phyloP scores from a whole-genome alignment of 2,113 vertebrate genomes.

The Capreolus pygargus region DNA sequence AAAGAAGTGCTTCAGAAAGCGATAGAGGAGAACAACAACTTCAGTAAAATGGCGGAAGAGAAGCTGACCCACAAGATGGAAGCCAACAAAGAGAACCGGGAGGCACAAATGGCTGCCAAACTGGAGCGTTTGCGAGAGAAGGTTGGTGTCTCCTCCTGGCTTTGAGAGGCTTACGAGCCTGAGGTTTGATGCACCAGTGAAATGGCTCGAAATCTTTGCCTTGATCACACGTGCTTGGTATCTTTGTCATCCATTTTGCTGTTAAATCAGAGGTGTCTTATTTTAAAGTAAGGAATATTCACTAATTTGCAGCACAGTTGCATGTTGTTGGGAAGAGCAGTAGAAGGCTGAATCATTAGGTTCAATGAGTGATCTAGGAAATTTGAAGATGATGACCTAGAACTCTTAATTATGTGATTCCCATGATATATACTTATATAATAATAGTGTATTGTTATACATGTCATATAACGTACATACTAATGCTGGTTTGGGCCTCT shows the following conservation, averaged over 20 bases:
- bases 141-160: conserved; percentile 78
- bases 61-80: conserved; percentile 97
- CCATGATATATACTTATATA: not conserved
- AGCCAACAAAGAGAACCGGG: conserved; percentile 95
- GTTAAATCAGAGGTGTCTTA: not conserved
- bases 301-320: not conserved
- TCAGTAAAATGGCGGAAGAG: conserved; percentile 95
- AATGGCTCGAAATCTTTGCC: not conserved
- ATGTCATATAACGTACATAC: too few relatives aligned
- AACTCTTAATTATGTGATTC: not conserved
- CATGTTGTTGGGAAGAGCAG: not conserved
- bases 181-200: rapidly evolving
- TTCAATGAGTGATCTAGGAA: not conserved
- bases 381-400: not conserved
- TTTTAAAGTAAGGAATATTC: not conserved
- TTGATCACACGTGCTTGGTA: not conserved
- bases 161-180: not conserved
- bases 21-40: conserved; percentile 93
- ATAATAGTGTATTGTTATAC: not conserved
- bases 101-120: conserved; percentile 92
- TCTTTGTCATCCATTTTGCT: not conserved
- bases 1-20: conserved; percentile 97
- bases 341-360: not conserved
- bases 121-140: conserved; percentile 96
- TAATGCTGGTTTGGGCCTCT: not conserved